Conservation (phyloP, 2,113 vertebrate genomes). For the Tympanuchus pallidicinctus region DNA sequence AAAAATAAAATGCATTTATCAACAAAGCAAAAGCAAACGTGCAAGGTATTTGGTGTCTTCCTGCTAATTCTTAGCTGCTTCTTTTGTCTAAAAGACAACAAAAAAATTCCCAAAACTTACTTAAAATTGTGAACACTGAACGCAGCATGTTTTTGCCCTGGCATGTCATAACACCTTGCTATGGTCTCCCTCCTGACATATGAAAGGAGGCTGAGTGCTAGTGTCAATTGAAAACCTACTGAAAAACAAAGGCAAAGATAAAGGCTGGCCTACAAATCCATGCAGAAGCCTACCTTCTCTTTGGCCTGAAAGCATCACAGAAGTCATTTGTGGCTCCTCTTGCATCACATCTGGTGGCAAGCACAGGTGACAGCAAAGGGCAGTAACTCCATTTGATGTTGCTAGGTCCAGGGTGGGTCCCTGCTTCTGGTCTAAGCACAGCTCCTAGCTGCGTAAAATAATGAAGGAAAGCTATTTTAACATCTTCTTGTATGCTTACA, state of each 20-base stretch:
- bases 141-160: fast-evolving
- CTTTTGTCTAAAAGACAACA: background rate
- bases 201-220: background rate
- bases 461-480: background rate
- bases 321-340: background rate
- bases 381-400: background rate
- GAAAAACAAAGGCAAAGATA: background rate
- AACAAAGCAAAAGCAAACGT: background rate
- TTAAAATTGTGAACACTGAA: background rate
- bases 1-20: constrained; percentile 36
- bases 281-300: background rate
- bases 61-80: background rate
- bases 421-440: background rate
- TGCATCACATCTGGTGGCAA: background rate
- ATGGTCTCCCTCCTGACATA: background rate
- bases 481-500: background rate
- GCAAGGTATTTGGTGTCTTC: background rate
- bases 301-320: background rate
- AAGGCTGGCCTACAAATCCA: background rate
- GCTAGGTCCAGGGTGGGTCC: background rate
- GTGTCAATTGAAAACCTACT: background rate
- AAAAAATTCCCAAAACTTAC: background rate
- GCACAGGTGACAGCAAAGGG: background rate
- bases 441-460: fast-evolving
- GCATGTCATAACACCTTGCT: background rate